Evolutionary conservation across 2,113 vertebrate species (phyloP), one percentile per base, ranked within the genome.

Genomic region (Sinocyclocheilus anophthalmus): DNA sequence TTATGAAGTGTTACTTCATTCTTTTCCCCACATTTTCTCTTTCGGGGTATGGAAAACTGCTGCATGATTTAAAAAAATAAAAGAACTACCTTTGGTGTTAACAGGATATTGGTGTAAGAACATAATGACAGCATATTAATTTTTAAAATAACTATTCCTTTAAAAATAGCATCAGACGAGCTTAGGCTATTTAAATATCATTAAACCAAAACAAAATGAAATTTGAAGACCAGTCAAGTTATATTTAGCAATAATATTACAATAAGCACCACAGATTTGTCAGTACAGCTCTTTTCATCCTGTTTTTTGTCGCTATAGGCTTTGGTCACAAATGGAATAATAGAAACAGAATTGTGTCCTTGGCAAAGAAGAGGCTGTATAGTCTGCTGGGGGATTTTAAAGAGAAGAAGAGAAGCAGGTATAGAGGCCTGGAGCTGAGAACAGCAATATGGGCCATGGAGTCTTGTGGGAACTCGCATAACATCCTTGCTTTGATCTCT

Each of bases 381-480:
- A 22, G 33, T 48, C 24, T 63, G 55, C 33, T 61, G 78, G 16
- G 57, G 65, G 57, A 14, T 45, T n/a, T 42, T 80, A 42, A 80
- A 80, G 30, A 70, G 26, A 79, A 53, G 22, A 7, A 30, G 85
- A 12, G 57, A 18, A 76, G 78, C 85, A 82, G 79, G 79, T 86
- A 33, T 33, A 42, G 42, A 63, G 76, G 85, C 78, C 70, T 75
- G 80, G 53, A 82, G 80, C 78, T 75, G 53, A 26, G 26, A 81
- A 63, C 39, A 76, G 55, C 69, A 55, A 82, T 82, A 86, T 86
- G 57, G 79, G 79, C 85, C 79, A 82, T 75, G 45, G 63, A 50
- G 79, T 86, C 79, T 65, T 82, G 79, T 30, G 85, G 85, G 85
- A 86, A 53, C 67, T 82, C 39, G 12, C 53, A 82, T 45, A 86